Evolutionary conservation across 2,888 invertebrate species (phyloP).

Genomic region (Vannuccia rotundouncinata): DNA sequence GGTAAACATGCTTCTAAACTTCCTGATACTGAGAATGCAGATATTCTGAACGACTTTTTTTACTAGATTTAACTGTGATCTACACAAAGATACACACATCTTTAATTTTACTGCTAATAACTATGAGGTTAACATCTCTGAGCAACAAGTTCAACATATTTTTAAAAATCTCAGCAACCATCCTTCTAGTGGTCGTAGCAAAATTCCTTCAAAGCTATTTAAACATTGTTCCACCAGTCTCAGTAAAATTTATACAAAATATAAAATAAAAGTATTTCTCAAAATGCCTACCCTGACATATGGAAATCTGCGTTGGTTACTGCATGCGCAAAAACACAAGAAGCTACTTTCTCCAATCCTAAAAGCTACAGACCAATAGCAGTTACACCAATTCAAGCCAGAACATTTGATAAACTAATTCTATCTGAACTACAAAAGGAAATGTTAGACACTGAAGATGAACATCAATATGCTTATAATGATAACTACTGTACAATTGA

Average conservation of each 20-base stretch:
- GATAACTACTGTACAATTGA: slow-evolving; percentile 2
- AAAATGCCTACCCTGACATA: neutral
- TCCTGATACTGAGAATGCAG: too few species aligned
- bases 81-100: too few species aligned
- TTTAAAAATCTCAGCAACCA: too few species aligned
- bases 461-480: slow-evolving; percentile 12
- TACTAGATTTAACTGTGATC: too few species aligned
- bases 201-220: too few species aligned
- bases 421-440: neutral
- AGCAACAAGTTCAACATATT: too few species aligned
- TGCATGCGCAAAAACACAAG: neutral
- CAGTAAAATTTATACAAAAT: slow-evolving; percentile 9
- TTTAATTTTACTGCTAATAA: too few species aligned
- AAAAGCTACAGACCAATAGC: slow-evolving; percentile 8
- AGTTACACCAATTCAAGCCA: slow-evolving; percentile 1
- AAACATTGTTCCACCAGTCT: slow-evolving; percentile 1
- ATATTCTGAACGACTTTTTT: too few species aligned
- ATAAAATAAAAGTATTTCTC: slow-evolving; percentile 4
- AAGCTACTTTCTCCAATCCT: neutral
- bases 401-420: neutral
- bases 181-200: too few species aligned
- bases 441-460: neutral
- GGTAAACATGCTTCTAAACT: too few species aligned
- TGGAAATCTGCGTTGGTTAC: slow-evolving; percentile 13
- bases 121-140: too few species aligned